Percentiles rank a stretch among this genome's conserved stretches.
phyloP scores from a whole-genome alignment of 2,888 invertebrate genomes.

The Drosophila atripex region DNA sequence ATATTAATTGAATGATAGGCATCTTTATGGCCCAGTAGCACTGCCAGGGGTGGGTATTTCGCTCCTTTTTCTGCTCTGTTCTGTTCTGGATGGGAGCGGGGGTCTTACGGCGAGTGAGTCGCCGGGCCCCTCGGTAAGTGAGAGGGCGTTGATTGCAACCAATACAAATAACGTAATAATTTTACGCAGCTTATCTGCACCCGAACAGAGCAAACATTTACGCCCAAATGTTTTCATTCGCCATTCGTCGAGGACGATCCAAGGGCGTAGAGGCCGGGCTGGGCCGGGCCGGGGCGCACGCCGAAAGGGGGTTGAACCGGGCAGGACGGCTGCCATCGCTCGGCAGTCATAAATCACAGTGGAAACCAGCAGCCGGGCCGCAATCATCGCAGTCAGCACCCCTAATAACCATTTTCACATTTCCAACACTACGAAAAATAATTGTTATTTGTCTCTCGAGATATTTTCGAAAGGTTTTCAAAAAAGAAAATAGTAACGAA shows the following conservation, averaged over 20 bases:
- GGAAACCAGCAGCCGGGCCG: conserved; percentile 8
- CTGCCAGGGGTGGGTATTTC: conserved; percentile 14
- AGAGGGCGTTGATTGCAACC: conserved; percentile 74
- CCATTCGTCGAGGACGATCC: conserved; percentile 6
- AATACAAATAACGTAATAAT: conserved; percentile 82
- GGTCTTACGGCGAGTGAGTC: neutral
- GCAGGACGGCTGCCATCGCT: conserved; percentile 62
- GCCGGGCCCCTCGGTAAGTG: conserved; percentile 16
- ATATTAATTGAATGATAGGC: conserved; percentile 81
- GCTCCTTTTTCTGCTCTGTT: too few relatives aligned
- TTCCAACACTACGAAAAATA: neutral
- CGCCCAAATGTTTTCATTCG: conserved; percentile 82
- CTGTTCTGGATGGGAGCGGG: neutral
- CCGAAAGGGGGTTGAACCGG: neutral
- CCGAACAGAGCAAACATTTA: conserved; percentile 83
- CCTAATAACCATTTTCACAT: conserved; percentile 5
- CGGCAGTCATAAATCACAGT: conserved; percentile 63
- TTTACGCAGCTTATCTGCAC: conserved; percentile 82
- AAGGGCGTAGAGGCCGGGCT: neutral
- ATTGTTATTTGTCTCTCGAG: neutral
- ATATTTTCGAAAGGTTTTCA: neutral
- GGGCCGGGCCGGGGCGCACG: neutral
- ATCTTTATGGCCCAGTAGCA: conserved; percentile 66
- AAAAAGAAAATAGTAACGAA: too few relatives aligned
- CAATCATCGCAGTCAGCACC: conserved; percentile 7